Percentiles rank a stretch among this genome's conserved stretches.
Evolutionary conservation across 2,113 vertebrate genomes (phyloP).

Genomic region (Brachyistius frenatus): DNA sequence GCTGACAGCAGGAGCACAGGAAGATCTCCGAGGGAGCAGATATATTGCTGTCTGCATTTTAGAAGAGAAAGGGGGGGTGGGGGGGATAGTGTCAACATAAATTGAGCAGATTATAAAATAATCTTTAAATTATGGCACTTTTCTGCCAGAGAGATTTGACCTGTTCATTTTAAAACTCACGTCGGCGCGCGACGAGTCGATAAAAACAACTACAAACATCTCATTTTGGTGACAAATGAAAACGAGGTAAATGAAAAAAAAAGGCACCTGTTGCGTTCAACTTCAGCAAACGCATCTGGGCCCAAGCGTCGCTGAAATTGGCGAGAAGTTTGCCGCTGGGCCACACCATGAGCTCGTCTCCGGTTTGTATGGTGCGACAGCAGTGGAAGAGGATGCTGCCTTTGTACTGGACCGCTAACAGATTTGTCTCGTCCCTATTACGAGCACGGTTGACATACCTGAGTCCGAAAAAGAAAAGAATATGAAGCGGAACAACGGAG

Average conservation of each 20-base stretch:
- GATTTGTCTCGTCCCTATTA: conserved; percentile 76
- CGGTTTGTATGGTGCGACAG: conserved; percentile 74
- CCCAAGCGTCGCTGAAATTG: conserved; percentile 75
- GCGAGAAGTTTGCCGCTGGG: conserved; percentile 75
- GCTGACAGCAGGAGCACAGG: conserved; percentile 76
- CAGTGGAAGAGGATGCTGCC: conserved; percentile 83
- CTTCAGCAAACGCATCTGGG: conserved; percentile 78
- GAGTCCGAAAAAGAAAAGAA: not conserved
- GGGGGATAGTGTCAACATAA: not conserved
- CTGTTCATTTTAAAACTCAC: no score
- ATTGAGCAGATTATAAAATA: no score
- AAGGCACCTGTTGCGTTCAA: conserved; percentile 67
- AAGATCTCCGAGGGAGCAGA: conserved; percentile 58
- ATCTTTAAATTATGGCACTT: no score
- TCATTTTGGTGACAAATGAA: not conserved
- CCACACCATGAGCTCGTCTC: conserved; percentile 84
- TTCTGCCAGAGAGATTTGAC: no score
- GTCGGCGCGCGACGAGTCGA: no score
- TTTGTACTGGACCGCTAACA: conserved; percentile 82
- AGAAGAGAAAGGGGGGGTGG: not conserved
- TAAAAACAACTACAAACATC: no score
- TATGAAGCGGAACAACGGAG: not conserved
- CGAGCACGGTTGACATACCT: conserved; percentile 83
- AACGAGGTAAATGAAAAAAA: accelerated
- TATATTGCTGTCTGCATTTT: conserved; percentile 49